phyloP scores from a whole-genome alignment of 2,888 invertebrate species.

The Apamea anceps region DNA sequence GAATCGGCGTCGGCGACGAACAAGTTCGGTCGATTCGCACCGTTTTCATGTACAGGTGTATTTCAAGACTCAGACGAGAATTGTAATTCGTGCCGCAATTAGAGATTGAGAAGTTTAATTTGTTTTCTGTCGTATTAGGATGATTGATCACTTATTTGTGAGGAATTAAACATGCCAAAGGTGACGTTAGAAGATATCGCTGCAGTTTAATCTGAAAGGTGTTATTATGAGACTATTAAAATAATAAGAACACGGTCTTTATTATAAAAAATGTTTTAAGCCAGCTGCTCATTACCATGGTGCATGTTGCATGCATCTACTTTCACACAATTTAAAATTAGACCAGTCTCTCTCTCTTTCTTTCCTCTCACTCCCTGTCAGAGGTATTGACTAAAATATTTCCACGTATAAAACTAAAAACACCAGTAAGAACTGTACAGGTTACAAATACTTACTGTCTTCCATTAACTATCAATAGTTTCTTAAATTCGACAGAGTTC shows the following conservation, averaged over 20 bases:
- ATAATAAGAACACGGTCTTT: background rate
- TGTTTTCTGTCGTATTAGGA: constrained; percentile 62
- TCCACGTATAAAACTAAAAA: background rate
- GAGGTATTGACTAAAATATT: background rate
- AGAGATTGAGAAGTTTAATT: constrained; percentile 57
- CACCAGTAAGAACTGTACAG: background rate
- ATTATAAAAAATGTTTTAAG: background rate
- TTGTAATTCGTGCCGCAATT: constrained; percentile 64
- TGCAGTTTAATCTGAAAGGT: constrained; percentile 9
- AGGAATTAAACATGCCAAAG: constrained; percentile 22
- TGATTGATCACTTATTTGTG: constrained; percentile 46
- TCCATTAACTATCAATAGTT: background rate
- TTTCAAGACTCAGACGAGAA: constrained; percentile 70
- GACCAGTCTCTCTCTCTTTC: background rate
- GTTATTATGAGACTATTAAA: constrained; percentile 24
- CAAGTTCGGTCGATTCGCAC: constrained; percentile 84
- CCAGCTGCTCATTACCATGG: no score
- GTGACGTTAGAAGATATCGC: constrained; percentile 37
- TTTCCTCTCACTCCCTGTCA: no score
- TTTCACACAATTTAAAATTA: background rate
- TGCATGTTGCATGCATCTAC: background rate
- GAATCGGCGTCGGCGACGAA: constrained; percentile 86
- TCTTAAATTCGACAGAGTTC: background rate
- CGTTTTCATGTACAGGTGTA: constrained; percentile 76
- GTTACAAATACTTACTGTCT: background rate